Conservation (phyloP, 1,140 invertebrate species). For the Agraylea sexmaculata region DNA sequence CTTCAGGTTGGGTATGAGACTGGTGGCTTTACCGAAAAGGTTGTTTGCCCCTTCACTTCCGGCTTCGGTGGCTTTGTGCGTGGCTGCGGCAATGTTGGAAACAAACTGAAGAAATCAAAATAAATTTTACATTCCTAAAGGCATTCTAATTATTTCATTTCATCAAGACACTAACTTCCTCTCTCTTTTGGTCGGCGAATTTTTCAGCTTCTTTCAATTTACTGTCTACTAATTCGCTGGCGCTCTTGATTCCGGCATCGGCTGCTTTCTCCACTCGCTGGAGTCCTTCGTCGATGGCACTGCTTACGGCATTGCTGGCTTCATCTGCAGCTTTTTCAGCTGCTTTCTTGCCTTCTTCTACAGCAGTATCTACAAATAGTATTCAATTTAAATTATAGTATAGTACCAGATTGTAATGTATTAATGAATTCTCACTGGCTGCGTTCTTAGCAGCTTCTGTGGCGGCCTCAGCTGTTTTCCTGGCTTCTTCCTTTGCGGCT, state of each 20-base stretch:
- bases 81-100: constrained; percentile 27
- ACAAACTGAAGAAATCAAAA: constrained; percentile 27
- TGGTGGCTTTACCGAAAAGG: constrained; percentile 33
- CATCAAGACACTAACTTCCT: constrained; percentile 23
- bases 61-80: constrained; percentile 31
- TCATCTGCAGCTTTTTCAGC: constrained; percentile 34
- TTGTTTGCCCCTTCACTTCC: constrained; percentile 31
- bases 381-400: neutral
- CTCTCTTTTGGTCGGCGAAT: constrained; percentile 33
- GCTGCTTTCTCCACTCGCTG: constrained; percentile 32
- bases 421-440: constrained; percentile 16
- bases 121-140: constrained; percentile 1
- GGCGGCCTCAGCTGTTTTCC: constrained; percentile 24
- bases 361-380: constrained; percentile 26
- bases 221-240: constrained; percentile 31
- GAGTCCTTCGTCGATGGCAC: constrained; percentile 33
- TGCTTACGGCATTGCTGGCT: constrained; percentile 31
- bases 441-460: constrained; percentile 13
- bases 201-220: constrained; percentile 38
- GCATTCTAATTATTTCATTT: neutral
- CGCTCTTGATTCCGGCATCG: constrained; percentile 34
- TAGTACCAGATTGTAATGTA: neutral
- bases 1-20: constrained; percentile 27
- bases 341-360: constrained; percentile 37
- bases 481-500: constrained; percentile 33